Conservation (phyloP, 2,113 vertebrate species). For the Lophius piscatorius region DNA sequence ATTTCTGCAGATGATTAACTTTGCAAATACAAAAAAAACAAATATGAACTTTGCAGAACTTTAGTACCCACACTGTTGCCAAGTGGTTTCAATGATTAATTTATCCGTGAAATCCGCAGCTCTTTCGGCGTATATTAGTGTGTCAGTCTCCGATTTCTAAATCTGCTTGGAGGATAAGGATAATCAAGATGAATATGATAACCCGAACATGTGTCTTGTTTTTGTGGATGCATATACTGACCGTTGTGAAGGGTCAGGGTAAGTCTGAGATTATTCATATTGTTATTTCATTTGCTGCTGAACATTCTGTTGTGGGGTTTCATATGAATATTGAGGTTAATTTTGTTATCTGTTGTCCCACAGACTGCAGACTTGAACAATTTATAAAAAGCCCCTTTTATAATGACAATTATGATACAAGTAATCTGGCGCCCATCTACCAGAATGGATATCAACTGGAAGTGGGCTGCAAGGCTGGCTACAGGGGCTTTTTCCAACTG, state of each 20-base stretch:
- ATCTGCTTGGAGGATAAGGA: conserved; percentile 11
- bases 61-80: too few species aligned
- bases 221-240: conserved; percentile 49
- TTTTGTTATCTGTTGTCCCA: not conserved
- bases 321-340: too few species aligned
- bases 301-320: not conserved
- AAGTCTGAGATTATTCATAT: not conserved
- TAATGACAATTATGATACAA: conserved; percentile 47
- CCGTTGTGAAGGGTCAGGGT: conserved; percentile 51
- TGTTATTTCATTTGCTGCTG: not conserved
- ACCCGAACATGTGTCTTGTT: conserved; percentile 32
- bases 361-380: conserved; percentile 45
- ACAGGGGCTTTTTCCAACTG: conserved; percentile 61
- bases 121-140: conserved; percentile 11
- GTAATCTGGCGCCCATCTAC: conserved; percentile 21
- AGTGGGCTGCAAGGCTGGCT: conserved; percentile 68
- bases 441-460: not conserved
- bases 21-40: conserved; percentile 31
- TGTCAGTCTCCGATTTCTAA: conserved; percentile 1
- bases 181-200: conserved; percentile 41
- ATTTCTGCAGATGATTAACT: conserved; percentile 61
- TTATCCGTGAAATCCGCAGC: conserved; percentile 22
- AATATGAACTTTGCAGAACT: conserved; percentile 47
- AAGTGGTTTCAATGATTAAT: too few species aligned
- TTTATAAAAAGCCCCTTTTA: rapidly evolving